Conservation (phyloP, 2,113 vertebrate species). For the Pseudopipra pipra region DNA sequence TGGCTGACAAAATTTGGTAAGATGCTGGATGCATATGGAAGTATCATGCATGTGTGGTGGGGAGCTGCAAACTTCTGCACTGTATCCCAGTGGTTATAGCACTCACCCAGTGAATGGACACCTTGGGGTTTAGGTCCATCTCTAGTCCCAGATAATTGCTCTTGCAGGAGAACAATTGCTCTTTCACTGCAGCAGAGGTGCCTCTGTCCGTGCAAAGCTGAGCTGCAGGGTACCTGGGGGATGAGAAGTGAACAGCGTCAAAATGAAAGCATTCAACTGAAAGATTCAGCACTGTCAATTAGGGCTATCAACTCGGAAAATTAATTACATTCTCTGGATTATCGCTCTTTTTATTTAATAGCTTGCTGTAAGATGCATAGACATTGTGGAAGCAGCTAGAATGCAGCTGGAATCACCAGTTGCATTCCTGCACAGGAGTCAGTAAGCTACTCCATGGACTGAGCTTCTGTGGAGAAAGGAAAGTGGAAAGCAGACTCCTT, state of each 20-base stretch:
- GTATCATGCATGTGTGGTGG: background rate
- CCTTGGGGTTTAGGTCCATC: background rate
- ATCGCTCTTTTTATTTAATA: background rate
- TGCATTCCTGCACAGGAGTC: background rate
- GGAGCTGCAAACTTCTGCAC: background rate
- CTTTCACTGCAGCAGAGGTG: background rate
- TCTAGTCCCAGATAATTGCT: background rate
- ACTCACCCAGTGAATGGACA: background rate
- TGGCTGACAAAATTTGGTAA: background rate
- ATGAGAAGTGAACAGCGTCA: background rate
- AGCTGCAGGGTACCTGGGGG: background rate
- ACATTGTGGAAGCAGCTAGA: background rate
- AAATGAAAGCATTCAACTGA: background rate
- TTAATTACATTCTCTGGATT: background rate
- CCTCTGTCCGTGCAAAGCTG: background rate
- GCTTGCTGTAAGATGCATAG: background rate
- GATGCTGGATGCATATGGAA: background rate
- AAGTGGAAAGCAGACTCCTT: background rate
- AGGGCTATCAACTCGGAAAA: background rate
- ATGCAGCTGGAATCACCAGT: background rate
- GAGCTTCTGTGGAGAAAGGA: background rate
- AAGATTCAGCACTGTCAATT: background rate
- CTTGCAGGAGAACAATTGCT: background rate
- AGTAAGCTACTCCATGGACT: background rate
- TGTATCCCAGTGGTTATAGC: background rate